Base-by-base conservation (phyloP, 2,797 vertebrate species). In the Rhynchonycteris naso region DNA sequence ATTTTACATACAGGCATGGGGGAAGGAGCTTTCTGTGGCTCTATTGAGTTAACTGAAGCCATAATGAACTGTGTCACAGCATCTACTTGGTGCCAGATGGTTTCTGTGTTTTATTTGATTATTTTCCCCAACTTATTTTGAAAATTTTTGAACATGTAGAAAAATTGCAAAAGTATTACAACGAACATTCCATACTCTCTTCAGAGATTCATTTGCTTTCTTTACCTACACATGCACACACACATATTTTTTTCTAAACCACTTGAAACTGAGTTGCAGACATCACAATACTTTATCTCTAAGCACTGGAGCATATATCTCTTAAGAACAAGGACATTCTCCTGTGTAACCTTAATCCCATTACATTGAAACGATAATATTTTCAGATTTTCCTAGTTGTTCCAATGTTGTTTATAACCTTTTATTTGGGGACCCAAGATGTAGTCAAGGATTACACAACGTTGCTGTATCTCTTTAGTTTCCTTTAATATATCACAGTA, bases 201-300 rank as follows among this genome's bases (percentile, higher is more conserved):
- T 91, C 71, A 33, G 94, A 78, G 56, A 89, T 95, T 89, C 28
- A 79, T 93, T 94, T 95, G 24, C 68, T 84, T 78, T 91, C 2
- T 80, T 50, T 88, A 63, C 69, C 30, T 58, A 26, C 19, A 5
- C n/a, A 33, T 21, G 28, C 26, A n/a, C 3, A n/a, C 5, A 4
- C 7, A n/a, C 24, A 2, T 7, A 26, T 26, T 47, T 54, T 78
- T 81, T 47, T 19, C 24, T 52, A 91, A 85, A 61, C 22, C 43
- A n/a, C 4, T 79, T 72, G 12, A 93, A 81, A 94, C 18, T 84
- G 75, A 88, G 26, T 76, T 78, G 59, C 7, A 84, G 50, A 72
- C 11, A 54, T 71, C 19, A 61, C 43, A 24, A 21, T 22, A 78
- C 12, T 87, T 89, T 81, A 83, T 54, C 69, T 93, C 30, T 61